phyloP scores from a whole-genome alignment of 30 jellyfish, hydroid and myxozoan genomes.

The Hydractinia echinata region DNA sequence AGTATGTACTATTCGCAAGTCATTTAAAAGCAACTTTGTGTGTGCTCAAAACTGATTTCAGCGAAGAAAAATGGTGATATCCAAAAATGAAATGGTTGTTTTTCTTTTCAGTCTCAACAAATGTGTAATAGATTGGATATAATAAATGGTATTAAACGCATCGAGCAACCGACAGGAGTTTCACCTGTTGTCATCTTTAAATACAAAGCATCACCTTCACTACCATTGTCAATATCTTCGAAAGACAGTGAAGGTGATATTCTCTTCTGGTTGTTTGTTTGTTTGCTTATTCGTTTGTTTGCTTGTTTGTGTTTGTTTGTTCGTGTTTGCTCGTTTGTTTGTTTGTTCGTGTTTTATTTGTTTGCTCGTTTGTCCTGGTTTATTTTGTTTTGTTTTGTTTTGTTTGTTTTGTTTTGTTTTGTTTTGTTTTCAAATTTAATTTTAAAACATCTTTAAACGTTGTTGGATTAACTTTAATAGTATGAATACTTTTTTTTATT shows the following conservation, averaged over 20 bases:
- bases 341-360: neutral
- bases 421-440: too few relatives aligned
- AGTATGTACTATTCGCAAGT: neutral
- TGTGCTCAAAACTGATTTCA: neutral
- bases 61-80: neutral
- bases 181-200: constrained; percentile 83
- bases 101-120: constrained; percentile 70
- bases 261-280: too few relatives aligned
- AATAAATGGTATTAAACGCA: constrained; percentile 65
- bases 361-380: neutral
- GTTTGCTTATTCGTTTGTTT: too few relatives aligned
- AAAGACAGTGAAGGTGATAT: neutral
- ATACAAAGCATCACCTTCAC: constrained; percentile 81
- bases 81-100: neutral
- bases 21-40: neutral
- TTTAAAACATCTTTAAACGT: neutral
- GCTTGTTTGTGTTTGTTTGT: too few relatives aligned
- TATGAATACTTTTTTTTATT: too few relatives aligned
- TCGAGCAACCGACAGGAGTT: constrained; percentile 75
- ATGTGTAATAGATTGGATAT: constrained; percentile 72
- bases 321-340: too few relatives aligned
- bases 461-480: too few relatives aligned
- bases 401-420: too few relatives aligned
- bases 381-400: neutral
- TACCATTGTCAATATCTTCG: constrained; percentile 31